phyloP scores from a whole-genome alignment of 2,113 vertebrate genomes.

The Amphiprion percula region DNA sequence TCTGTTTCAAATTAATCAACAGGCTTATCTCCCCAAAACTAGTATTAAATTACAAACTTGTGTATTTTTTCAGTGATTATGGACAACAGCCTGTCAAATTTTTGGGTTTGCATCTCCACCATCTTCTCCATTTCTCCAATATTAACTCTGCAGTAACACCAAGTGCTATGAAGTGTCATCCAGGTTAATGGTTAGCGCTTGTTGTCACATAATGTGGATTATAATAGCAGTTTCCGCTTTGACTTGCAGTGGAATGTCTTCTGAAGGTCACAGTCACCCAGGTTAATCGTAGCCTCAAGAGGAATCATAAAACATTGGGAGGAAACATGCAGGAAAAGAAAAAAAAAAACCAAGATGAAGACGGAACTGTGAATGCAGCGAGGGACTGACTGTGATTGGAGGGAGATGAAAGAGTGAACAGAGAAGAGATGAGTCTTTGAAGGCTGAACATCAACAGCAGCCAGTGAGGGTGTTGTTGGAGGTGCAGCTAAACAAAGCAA shows the following conservation, averaged over 20 bases:
- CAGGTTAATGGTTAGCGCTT: constrained; percentile 5
- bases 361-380: constrained; percentile 17
- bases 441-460: constrained; percentile 41
- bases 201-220: constrained; percentile 19
- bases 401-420: constrained; percentile 56
- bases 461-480: constrained; percentile 28
- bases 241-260: constrained; percentile 36
- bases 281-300: constrained; percentile 60
- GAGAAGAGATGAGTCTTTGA: constrained; percentile 45
- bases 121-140: neutral
- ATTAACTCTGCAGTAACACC: neutral
- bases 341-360: constrained; percentile 24
- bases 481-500: constrained; percentile 48
- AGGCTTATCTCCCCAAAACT: too few relatives aligned
- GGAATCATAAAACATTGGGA: constrained; percentile 63
- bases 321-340: neutral
- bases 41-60: too few relatives aligned
- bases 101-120: neutral
- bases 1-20: too few relatives aligned
- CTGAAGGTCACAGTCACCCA: constrained; percentile 56
- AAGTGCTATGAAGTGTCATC: neutral
- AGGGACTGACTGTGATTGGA: constrained; percentile 44
- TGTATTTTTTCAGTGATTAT: too few relatives aligned
- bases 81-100: neutral
- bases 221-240: constrained; percentile 12